phyloP scores from a whole-genome alignment of 92 coral and sea anemone genomes.

The Parazoanthus swiftii region DNA sequence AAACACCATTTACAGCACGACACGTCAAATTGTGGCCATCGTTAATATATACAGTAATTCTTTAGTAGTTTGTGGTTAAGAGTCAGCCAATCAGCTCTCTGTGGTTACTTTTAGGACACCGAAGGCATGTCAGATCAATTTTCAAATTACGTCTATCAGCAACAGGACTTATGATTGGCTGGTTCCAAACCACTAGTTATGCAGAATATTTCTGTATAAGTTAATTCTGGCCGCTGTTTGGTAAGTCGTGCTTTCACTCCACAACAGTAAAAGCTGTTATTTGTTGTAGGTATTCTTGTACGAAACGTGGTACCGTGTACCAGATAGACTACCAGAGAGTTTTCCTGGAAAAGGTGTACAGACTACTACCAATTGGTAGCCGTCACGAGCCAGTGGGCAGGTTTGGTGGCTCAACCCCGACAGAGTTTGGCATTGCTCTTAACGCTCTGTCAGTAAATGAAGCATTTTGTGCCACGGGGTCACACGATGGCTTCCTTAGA shows the following conservation, averaged over 20 bases:
- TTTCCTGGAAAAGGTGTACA: slow-evolving; percentile 76
- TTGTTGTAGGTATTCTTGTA: slow-evolving; percentile 72
- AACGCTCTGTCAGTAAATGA: slow-evolving; percentile 86
- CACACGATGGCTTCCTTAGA: slow-evolving; percentile 93
- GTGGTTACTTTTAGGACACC: too few relatives aligned
- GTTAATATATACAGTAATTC: too few relatives aligned
- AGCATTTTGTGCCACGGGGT: slow-evolving; percentile 94
- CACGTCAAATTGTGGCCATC: too few relatives aligned
- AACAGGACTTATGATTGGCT: too few relatives aligned
- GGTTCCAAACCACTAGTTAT: too few relatives aligned
- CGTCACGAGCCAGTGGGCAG: slow-evolving; percentile 67
- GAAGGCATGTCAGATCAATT: too few relatives aligned
- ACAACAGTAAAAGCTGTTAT: background rate
- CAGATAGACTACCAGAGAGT: slow-evolving; percentile 87
- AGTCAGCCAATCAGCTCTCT: too few relatives aligned
- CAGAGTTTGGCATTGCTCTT: slow-evolving; percentile 78
- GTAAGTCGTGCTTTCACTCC: too few relatives aligned
- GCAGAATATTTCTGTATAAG: too few relatives aligned
- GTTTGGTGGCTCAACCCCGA: slow-evolving; percentile 64
- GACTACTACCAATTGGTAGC: slow-evolving; percentile 86
- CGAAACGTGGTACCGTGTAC: slow-evolving; percentile 74
- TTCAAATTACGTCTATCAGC: too few relatives aligned
- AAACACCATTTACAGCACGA: background rate
- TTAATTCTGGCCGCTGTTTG: too few relatives aligned
- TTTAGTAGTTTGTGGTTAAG: background rate